Evolutionary conservation across 2,888 invertebrate species (phyloP).

Genomic region (Endotricha flammealis): DNA sequence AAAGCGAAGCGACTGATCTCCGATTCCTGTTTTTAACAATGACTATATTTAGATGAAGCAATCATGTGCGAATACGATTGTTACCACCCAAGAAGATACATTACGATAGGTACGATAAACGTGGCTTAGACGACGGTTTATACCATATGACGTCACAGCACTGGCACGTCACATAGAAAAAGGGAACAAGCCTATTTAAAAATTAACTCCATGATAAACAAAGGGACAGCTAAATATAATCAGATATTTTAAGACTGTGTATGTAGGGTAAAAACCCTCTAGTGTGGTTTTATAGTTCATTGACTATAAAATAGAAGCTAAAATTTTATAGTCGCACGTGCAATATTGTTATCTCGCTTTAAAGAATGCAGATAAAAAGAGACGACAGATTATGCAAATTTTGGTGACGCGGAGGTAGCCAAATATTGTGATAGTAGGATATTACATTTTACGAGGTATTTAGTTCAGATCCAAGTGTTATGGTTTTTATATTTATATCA

Average conservation of each 20-base stretch:
- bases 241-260: neutral
- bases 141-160: constrained; percentile 14
- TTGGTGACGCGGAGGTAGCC: neutral
- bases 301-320: constrained; percentile 4
- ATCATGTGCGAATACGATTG: too few relatives aligned
- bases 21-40: too few relatives aligned
- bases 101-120: too few relatives aligned
- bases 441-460: too few relatives aligned
- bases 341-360: neutral
- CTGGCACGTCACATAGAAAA: constrained; percentile 11
- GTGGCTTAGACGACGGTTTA: too few relatives aligned
- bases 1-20: too few relatives aligned
- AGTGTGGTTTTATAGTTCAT: constrained; percentile 1
- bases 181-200: constrained; percentile 19
- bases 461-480: too few relatives aligned
- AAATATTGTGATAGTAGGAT: constrained; percentile 1
- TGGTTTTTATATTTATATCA: too few relatives aligned
- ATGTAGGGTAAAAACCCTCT: neutral
- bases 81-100: too few relatives aligned
- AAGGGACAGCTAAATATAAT: constrained; percentile 7
- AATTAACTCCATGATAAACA: constrained; percentile 16
- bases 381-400: neutral
- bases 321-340: constrained; percentile 4
- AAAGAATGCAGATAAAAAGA: neutral
- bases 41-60: too few relatives aligned